Evolutionary conservation across 2,797 vertebrate genomes (phyloP), one percentile per base, ranked within the genome.

Genomic region (Psittacula echo): DNA sequence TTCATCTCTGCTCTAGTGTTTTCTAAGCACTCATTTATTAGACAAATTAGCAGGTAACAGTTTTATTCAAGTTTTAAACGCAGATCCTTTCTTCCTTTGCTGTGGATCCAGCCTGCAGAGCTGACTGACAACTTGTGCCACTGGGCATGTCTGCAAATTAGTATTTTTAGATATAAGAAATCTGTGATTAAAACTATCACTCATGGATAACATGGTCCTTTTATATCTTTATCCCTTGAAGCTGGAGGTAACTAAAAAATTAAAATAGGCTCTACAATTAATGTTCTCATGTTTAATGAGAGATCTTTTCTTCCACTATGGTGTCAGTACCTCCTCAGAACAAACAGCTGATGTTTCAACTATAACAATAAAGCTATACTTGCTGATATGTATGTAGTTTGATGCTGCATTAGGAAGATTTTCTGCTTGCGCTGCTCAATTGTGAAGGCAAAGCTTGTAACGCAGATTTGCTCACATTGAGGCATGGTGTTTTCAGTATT

Each of bases 11-110:
- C 15, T 41, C 30, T 8, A 64, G 34, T 48, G 39, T 62, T 87
- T 94, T 68, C 94, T 73, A 64, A 91, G 70, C 53, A 84, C 39
- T 56, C 44, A 30, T 27, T 74, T 67, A 68, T 87, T 60, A 71
- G 27, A 82, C 8, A 90, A 85, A 88, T 62, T 93, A 74, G 65
- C 74, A 90, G 62, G 47, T 77, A 66, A 29, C 29, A 41, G 16
- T 67, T 95, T 95, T 86, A 51, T 64, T 62, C 8, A 47, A 51
- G 21, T 89, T 82, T 85, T 64, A 94, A 93, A 42, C 27, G 62
- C 13, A 66, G 76, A 67, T 34, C 22, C 61, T 54, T 32, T 37
- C 20, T 56, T 71, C 72, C 62, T 91, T 86, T 32, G 29, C 34
- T 87, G 50, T 73, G 47, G 44, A 77, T 87, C 11, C 37, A 83